These are phyloP conservation scores for Gandaritis pyraliata DNA, from an alignment of 2,888 invertebrate genomes.

Conservation along the genomic window DNA sequence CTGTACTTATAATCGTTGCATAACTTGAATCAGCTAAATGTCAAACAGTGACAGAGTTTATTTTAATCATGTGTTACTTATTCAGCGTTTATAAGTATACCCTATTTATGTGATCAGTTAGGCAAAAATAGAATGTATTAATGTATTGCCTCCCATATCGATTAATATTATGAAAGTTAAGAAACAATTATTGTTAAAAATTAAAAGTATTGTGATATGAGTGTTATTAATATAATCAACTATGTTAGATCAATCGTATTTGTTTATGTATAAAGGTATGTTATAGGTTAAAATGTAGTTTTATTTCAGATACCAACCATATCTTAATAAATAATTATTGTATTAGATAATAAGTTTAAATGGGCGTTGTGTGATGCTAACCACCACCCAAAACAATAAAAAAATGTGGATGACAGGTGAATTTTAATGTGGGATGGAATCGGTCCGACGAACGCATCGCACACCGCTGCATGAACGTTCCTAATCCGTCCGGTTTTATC, in stretches of 20 bases:
- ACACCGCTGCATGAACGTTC: constrained; percentile 26
- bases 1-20: too few species aligned
- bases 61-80: too few species aligned
- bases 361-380: too few species aligned
- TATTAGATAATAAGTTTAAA: too few species aligned
- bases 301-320: constrained; percentile 55
- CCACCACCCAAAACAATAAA: too few species aligned
- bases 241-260: constrained; percentile 55
- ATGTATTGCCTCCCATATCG: constrained; percentile 34
- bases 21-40: too few species aligned
- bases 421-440: not conserved
- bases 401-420: not conserved
- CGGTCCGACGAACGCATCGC: not conserved
- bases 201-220: constrained; percentile 82
- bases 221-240: constrained; percentile 53
- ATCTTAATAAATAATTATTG: not conserved
- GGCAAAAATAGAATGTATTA: constrained; percentile 26
- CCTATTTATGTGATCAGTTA: constrained; percentile 10
- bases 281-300: constrained; percentile 69
- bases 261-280: constrained; percentile 69
- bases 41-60: too few species aligned
- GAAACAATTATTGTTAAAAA: constrained; percentile 54
- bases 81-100: too few species aligned
- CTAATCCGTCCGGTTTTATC: constrained; percentile 41
- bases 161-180: constrained; percentile 21